These are phyloP conservation scores for Leptobrachium leishanense DNA, from an alignment of 2,113 vertebrate genomes.

Conservation along the genomic window DNA sequence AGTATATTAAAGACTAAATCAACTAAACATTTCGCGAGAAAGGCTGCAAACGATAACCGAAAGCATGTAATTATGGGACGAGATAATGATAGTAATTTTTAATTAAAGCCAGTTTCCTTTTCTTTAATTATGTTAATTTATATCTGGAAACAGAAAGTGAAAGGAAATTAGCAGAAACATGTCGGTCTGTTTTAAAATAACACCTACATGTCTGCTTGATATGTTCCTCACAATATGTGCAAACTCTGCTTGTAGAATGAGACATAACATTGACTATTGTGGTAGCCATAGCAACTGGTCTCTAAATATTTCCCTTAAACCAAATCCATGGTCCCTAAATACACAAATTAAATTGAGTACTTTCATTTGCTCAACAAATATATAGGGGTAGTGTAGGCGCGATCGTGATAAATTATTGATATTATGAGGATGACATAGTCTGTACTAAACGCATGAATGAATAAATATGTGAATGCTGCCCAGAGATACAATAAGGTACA, in stretches of 20 bases:
- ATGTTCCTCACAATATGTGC: background rate
- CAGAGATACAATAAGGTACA: too few species aligned
- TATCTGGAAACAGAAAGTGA: slow-evolving; percentile 17
- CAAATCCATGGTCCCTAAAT: too few species aligned
- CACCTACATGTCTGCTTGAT: slow-evolving; percentile 10
- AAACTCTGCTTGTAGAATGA: background rate
- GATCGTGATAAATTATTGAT: too few species aligned
- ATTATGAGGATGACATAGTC: too few species aligned
- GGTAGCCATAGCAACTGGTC: slow-evolving; percentile 16
- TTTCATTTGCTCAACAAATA: too few species aligned
- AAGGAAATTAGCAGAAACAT: slow-evolving; percentile 24
- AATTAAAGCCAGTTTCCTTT: slow-evolving; percentile 42
- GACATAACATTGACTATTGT: background rate
- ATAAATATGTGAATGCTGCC: too few species aligned
- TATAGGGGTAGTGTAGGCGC: too few species aligned
- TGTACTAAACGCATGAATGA: too few species aligned
- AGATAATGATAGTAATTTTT: slow-evolving; percentile 47
- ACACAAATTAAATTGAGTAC: too few species aligned
- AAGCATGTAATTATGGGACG: slow-evolving; percentile 36
- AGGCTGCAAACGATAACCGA: slow-evolving; percentile 42
- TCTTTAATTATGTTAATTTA: slow-evolving; percentile 43
- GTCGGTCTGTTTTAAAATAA: slow-evolving; percentile 11
- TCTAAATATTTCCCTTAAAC: background rate
- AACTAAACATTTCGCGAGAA: slow-evolving; percentile 25
- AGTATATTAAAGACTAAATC: slow-evolving; percentile 25